A percentile compares a stretch with the other conserved stretches of the same genome.
These are phyloP conservation scores for Calephelis virginiensis DNA, from an alignment of 1,140 invertebrate genomes.

Conservation along the genomic window DNA sequence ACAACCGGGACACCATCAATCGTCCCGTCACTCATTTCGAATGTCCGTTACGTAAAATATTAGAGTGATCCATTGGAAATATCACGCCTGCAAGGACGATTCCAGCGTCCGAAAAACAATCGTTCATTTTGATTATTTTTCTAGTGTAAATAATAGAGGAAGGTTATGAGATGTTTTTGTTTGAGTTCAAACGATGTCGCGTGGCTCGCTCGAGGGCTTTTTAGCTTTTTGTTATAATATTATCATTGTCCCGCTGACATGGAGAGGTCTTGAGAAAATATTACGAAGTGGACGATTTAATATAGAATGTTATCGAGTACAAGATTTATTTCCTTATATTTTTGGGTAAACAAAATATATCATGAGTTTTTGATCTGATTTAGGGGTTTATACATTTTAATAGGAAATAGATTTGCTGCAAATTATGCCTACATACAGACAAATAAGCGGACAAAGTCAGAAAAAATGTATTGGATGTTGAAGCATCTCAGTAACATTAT, in stretches of 20 bases:
- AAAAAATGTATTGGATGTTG: too few relatives aligned
- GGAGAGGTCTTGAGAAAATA: constrained; percentile 14
- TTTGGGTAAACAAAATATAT: background rate
- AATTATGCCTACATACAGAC: too few relatives aligned
- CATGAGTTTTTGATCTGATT: background rate
- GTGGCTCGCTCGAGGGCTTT: constrained; percentile 37
- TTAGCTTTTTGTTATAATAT: constrained; percentile 22
- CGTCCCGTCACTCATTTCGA: constrained; percentile 69
- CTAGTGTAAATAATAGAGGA: constrained; percentile 71
- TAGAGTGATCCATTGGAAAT: constrained; percentile 68
- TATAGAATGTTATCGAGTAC: background rate
- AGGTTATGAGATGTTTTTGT: constrained; percentile 51
- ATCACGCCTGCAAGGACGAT: constrained; percentile 68
- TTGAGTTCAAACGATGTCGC: constrained; percentile 40
- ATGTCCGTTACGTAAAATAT: constrained; percentile 66
- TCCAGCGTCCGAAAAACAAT: constrained; percentile 62
- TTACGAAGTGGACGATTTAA: background rate
- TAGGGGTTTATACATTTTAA: too few relatives aligned
- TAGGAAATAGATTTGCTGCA: too few relatives aligned
- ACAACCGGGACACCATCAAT: constrained; percentile 67
- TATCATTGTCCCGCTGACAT: constrained; percentile 11
- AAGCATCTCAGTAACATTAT: too few relatives aligned
- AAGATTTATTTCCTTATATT: background rate
- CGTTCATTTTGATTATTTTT: constrained; percentile 75
- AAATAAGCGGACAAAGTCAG: too few relatives aligned